Evolutionary conservation across 2,888 invertebrate species (phyloP).

Genomic region (Mythimna albipuncta): DNA sequence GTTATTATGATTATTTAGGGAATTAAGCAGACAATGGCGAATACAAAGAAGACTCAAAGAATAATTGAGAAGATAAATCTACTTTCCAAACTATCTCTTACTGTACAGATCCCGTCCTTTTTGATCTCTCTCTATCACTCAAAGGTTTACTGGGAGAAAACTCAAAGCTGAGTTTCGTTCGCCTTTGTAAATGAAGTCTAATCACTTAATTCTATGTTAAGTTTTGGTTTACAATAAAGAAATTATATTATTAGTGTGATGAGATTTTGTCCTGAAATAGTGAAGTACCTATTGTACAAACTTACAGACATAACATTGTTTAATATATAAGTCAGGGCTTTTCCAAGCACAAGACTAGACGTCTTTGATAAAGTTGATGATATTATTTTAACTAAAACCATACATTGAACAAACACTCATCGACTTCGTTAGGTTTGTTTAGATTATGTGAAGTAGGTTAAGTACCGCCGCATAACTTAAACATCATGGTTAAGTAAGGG

Average conservation of each 20-base stretch:
- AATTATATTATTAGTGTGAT: no score
- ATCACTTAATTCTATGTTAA: no score
- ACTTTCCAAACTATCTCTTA: background rate
- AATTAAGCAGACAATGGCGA: background rate
- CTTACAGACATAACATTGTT: background rate
- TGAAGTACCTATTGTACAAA: background rate
- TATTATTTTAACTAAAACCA: conserved; percentile 26
- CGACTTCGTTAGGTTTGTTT: conserved; percentile 30
- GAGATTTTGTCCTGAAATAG: background rate
- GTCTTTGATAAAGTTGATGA: conserved; percentile 27
- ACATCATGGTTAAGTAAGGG: conserved; percentile 9
- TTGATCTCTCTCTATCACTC: no score
- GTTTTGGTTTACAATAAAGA: no score
- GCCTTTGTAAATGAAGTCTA: no score
- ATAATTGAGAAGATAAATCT: background rate
- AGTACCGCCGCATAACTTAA: conserved; percentile 26
- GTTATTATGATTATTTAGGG: background rate
- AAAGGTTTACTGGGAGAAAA: no score
- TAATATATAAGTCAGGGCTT: conserved; percentile 1
- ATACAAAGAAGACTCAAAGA: background rate
- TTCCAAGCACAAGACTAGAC: background rate
- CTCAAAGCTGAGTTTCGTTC: no score
- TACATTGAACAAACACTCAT: conserved; percentile 16
- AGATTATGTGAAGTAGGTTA: conserved; percentile 37
- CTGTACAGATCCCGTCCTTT: no score